A percentile compares a stretch with the other conserved stretches of the same genome.
These are phyloP conservation scores for Atherinosoma microstoma DNA, from an alignment of 2,797 vertebrate species.

Conservation along the genomic window DNA sequence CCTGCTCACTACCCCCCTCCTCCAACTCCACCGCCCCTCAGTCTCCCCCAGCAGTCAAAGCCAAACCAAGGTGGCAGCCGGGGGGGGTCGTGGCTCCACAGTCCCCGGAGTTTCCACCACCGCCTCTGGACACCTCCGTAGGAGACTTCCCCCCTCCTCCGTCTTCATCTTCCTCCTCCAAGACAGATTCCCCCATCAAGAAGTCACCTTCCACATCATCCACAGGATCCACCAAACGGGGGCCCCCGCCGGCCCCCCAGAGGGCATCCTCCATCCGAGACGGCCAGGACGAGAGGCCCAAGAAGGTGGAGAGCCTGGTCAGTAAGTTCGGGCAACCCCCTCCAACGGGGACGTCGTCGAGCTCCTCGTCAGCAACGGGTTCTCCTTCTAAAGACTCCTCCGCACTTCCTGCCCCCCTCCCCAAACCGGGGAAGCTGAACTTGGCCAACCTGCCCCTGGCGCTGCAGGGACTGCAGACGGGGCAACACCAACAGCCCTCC, in stretches of 20 bases:
- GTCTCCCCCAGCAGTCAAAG: conserved; percentile 94
- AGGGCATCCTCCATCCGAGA: conserved; percentile 94
- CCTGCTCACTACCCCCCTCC: conserved; percentile 65
- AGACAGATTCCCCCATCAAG: conserved; percentile 89
- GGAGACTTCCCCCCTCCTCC: conserved; percentile 87
- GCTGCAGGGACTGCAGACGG: conserved; percentile 82
- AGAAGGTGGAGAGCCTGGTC: conserved; percentile 93
- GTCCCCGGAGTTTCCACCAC: conserved; percentile 93
- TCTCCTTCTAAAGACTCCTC: conserved; percentile 86
- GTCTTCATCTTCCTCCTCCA: conserved; percentile 69
- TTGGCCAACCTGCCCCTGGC: conserved; percentile 88
- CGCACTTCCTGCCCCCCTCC: conserved; percentile 81
- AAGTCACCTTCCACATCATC: conserved; percentile 87
- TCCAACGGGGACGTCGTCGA: conserved; percentile 68
- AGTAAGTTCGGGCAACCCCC: conserved; percentile 89
- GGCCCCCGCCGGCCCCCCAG: conserved; percentile 92
- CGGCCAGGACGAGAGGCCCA: conserved; percentile 84
- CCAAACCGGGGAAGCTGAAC: conserved; percentile 95
- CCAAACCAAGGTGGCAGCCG: conserved; percentile 95
- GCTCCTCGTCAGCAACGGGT: conserved; percentile 82
- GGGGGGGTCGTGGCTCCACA: conserved; percentile 74
- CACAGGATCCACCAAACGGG: conserved; percentile 86
- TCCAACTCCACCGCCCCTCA: conserved; percentile 80
- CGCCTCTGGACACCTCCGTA: conserved; percentile 89
- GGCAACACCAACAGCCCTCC: conserved; percentile 69